A percentile compares a stretch with the other conserved stretches of the same genome.
phyloP scores from a whole-genome alignment of 2,113 vertebrate genomes.

The Nyctibius bracteatus region DNA sequence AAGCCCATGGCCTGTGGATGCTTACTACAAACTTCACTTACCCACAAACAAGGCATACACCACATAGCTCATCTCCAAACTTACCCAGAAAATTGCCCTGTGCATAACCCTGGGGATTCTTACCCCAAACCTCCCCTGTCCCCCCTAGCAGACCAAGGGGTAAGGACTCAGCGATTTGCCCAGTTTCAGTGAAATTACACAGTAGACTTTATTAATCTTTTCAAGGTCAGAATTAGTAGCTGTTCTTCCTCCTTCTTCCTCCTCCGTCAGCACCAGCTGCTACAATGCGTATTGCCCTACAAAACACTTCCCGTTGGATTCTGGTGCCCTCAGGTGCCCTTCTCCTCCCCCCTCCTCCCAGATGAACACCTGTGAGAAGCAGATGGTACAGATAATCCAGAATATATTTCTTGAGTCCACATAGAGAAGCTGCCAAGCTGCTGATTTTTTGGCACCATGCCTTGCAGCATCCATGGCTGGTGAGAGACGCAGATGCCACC shows the following conservation, averaged over 20 bases:
- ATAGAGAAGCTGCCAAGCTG: constrained; percentile 40
- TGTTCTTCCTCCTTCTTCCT: neutral
- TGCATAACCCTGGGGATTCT: neutral
- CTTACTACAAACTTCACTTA: neutral
- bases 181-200: neutral
- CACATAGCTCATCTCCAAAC: neutral
- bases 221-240: neutral
- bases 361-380: constrained; percentile 47
- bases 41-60: neutral
- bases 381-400: constrained; percentile 50
- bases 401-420: constrained; percentile 45
- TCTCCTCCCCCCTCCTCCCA: neutral
- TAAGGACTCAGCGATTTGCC: neutral
- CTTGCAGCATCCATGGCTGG: neutral
- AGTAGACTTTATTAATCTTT: neutral
- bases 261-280: neutral
- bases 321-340: constrained; percentile 59
- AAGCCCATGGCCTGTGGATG: neutral
- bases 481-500: constrained; percentile 31
- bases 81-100: neutral
- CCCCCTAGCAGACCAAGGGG: neutral
- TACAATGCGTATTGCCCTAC: neutral
- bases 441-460: constrained; percentile 12
- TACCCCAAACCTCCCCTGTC: accelerated
- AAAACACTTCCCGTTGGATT: neutral